Base-by-base conservation (phyloP, 2,797 vertebrate species). In the Megaceryle alcyon region DNA sequence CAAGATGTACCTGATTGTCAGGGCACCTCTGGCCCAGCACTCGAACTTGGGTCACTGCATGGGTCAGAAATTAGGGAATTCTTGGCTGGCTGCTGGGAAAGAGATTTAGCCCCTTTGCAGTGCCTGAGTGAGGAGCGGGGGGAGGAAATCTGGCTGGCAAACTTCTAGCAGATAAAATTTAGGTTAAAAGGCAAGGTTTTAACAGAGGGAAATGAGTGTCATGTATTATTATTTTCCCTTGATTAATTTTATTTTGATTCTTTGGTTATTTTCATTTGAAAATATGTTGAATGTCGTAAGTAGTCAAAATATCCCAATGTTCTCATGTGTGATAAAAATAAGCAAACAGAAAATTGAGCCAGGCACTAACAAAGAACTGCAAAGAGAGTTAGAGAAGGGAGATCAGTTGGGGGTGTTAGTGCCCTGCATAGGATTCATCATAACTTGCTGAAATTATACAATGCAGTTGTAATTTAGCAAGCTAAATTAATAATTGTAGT, bases 81-180 rank as follows among this genome's bases (percentile, higher is more conserved):
- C 72, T 81, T 91, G 54, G 65, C 92, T 90, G 76, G 31, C 85
- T 86, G 86, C 76, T 88, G 56, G 17, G 78, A 78, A 73, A 54
- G 22, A 68, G 51, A 10, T 65, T 72, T 49, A 41, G 31, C 14
- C n/a, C 39, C 70, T 86, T 88, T 3, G 3, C 28, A 15, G 63
- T 78, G 86, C 57, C 53, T 64, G 86, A 90, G 56, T 90, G 84
- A 53, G 76, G 39, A 88, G 39, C 14, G 65, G 46, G 56, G 88
- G 84, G 65, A 89, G 91, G 84, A 94, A 91, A 77, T 90, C 87
- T 83, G 84, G 26, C n/a, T 71, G 82, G 76, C 92, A 81, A 90
- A 83, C 76, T 82, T 88, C 29, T 37, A 76, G 61, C 43, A 72
- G 76, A 78, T 95, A 85, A 78, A 91, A 83, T 91, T 77, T 64